A percentile compares a stretch with the other conserved stretches of the same genome.
Evolutionary conservation across 2,113 vertebrate species (phyloP).

Genomic region (Xiphophorus couchianus): DNA sequence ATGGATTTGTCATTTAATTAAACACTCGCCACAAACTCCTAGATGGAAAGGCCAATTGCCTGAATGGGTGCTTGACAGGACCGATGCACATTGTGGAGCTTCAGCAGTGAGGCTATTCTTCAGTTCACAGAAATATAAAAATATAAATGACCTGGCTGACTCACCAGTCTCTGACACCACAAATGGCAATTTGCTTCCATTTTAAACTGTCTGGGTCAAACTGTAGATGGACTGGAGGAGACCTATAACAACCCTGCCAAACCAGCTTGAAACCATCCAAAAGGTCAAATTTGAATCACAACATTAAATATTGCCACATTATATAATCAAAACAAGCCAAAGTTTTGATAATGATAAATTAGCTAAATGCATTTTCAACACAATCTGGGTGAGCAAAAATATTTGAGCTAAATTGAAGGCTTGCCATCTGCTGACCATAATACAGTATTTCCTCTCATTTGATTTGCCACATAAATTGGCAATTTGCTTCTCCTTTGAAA

Average conservation of each 20-base stretch:
- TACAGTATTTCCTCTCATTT: constrained; percentile 14
- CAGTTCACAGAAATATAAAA: neutral
- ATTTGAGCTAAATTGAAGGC: constrained; percentile 5
- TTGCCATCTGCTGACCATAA: constrained; percentile 23
- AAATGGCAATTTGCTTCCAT: constrained; percentile 48
- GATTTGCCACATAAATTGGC: constrained; percentile 34
- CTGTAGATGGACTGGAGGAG: constrained; percentile 31
- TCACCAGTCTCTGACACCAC: constrained; percentile 40
- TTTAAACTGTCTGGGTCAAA: constrained; percentile 31
- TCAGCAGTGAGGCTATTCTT: constrained; percentile 1
- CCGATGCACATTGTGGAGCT: constrained; percentile 6
- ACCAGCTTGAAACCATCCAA: neutral
- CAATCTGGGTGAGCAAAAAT: neutral
- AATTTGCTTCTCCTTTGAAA: constrained; percentile 26
- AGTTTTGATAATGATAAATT: neutral
- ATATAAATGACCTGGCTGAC: constrained; percentile 1
- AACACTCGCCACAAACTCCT: constrained; percentile 9
- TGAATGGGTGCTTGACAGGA: constrained; percentile 19
- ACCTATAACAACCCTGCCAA: constrained; percentile 9
- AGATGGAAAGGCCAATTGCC: constrained; percentile 24
- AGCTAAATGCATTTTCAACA: constrained; percentile 7
- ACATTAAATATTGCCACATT: neutral
- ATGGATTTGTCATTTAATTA: constrained; percentile 14
- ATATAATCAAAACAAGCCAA: constrained; percentile 11
- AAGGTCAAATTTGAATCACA: neutral